A percentile compares a stretch with the other conserved stretches of the same genome.
Conservation (phyloP, 2,113 vertebrate species). For the Clarias macrocephalus region DNA sequence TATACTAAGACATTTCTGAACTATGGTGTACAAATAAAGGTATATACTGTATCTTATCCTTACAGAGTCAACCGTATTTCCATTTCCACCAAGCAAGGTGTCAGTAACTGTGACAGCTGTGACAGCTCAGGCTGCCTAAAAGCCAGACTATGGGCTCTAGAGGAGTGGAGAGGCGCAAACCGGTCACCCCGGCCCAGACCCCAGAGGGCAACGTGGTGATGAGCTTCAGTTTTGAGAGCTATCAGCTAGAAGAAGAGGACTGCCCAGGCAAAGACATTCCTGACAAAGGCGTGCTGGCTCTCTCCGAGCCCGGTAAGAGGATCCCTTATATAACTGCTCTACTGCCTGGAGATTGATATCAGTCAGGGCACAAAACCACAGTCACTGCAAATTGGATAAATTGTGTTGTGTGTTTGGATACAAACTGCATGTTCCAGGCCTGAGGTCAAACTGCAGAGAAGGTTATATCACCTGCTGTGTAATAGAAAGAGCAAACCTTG, state of each 20-base stretch:
- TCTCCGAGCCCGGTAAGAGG: constrained; percentile 83
- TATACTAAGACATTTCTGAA: neutral
- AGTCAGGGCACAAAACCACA: neutral
- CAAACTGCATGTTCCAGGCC: constrained; percentile 35
- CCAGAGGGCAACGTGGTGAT: constrained; percentile 83
- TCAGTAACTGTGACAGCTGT: constrained; percentile 10
- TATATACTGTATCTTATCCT: neutral
- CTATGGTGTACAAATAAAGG: neutral
- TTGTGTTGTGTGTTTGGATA: constrained; percentile 29
- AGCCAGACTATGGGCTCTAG: constrained; percentile 75
- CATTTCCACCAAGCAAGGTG: constrained; percentile 12
- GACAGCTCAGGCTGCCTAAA: constrained; percentile 24
- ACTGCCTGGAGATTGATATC: constrained; percentile 15
- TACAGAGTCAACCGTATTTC: constrained; percentile 13
- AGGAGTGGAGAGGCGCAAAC: constrained; percentile 80
- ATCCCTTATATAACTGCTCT: constrained; percentile 2
- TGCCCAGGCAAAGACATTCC: constrained; percentile 73
- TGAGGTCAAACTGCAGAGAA: constrained; percentile 35
- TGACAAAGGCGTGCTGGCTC: constrained; percentile 79
- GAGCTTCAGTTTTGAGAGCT: constrained; percentile 92
- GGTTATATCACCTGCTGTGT: constrained; percentile 38
- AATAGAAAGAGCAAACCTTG: constrained; percentile 47
- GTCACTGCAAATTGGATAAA: constrained; percentile 21
- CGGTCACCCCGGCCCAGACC: constrained; percentile 69
- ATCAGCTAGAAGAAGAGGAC: constrained; percentile 88